These are phyloP conservation scores for Microtus richardsoni DNA, from an alignment of 2,113 vertebrate genomes.

Conservation along the genomic window DNA sequence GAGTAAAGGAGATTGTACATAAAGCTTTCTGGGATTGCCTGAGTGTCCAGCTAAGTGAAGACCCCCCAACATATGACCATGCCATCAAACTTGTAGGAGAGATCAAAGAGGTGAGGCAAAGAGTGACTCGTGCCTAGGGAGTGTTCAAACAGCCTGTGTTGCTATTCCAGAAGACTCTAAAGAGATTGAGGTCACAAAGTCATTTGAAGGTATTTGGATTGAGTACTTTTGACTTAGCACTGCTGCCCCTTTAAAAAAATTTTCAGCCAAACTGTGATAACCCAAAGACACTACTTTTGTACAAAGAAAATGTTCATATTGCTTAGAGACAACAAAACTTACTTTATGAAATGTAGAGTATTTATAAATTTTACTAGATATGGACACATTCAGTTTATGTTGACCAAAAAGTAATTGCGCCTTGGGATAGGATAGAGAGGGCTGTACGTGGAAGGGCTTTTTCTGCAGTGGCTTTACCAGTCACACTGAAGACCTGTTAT, in stretches of 20 bases:
- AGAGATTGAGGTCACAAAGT: background rate
- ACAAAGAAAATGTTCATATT: background rate
- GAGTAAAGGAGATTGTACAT: slow-evolving; percentile 96
- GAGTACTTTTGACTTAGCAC: slow-evolving; percentile 5
- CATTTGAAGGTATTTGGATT: background rate
- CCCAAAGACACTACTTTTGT: slow-evolving; percentile 19
- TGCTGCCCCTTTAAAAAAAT: background rate
- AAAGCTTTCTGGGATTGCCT: slow-evolving; percentile 98
- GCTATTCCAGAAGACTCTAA: background rate
- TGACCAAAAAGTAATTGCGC: background rate
- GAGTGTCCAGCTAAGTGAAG: slow-evolving; percentile 93
- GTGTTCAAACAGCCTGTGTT: background rate
- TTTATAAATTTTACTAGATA: slow-evolving; percentile 16
- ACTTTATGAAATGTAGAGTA: slow-evolving; percentile 14
- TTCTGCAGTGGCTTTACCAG: background rate
- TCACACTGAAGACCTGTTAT: background rate
- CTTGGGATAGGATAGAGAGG: background rate
- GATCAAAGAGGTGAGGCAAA: slow-evolving; percentile 89
- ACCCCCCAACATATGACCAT: slow-evolving; percentile 89
- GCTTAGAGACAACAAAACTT: slow-evolving; percentile 12
- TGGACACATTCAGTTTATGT: background rate
- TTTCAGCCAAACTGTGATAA: slow-evolving; percentile 17
- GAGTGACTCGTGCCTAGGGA: background rate
- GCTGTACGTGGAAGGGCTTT: background rate
- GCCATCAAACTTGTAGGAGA: slow-evolving; percentile 90